phyloP scores from a whole-genome alignment of 2,888 invertebrate species.

The Drosophila rubida region DNA sequence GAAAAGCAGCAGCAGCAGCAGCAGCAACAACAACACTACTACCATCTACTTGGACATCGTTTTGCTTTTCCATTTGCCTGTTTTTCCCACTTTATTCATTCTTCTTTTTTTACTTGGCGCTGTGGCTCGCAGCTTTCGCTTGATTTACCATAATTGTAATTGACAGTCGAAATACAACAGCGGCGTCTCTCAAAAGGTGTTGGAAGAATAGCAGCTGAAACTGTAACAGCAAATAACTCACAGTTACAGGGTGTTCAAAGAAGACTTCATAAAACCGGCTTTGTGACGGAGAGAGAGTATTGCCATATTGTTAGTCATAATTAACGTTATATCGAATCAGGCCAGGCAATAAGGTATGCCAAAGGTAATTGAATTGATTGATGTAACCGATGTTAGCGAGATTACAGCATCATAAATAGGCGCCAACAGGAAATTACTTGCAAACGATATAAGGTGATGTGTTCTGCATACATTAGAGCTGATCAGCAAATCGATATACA shows the following conservation, averaged over 20 bases:
- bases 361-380: background rate
- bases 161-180: constrained; percentile 40
- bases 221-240: background rate
- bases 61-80: constrained; percentile 9
- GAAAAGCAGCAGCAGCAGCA: constrained; percentile 6
- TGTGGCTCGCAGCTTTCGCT: constrained; percentile 38
- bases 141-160: constrained; percentile 68
- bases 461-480: too few relatives aligned
- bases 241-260: background rate
- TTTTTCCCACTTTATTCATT: background rate
- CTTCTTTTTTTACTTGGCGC: constrained; percentile 12
- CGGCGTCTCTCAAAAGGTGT: constrained; percentile 12
- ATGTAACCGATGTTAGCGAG: background rate
- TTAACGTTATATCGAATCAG: too few relatives aligned
- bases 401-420: background rate
- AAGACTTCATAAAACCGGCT: background rate
- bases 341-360: too few relatives aligned
- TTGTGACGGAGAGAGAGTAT: background rate
- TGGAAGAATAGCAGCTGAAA: constrained; percentile 7
- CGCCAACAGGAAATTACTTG: constrained; percentile 1
- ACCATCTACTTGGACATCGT: constrained; percentile 12
- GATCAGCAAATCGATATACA: too few relatives aligned
- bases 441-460: constrained; percentile 2
- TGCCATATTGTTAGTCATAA: too few relatives aligned
- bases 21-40: constrained; percentile 11